Evolutionary conservation across 2,888 invertebrate species (phyloP).

Genomic region (Melanchra persicariae): DNA sequence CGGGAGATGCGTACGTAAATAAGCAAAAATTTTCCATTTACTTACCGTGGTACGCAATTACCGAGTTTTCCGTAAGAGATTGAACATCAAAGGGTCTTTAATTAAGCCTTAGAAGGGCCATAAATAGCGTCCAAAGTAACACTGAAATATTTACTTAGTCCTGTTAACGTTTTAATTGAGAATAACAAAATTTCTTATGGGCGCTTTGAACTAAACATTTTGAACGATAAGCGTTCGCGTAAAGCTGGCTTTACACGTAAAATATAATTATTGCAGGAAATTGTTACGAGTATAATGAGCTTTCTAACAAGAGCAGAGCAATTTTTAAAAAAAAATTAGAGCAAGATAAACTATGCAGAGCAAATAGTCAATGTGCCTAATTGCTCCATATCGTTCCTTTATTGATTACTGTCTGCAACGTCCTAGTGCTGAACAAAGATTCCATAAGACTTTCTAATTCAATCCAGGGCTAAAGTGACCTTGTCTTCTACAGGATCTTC

Average conservation of each 20-base stretch:
- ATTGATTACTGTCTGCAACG: no score
- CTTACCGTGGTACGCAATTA: conserved; percentile 82
- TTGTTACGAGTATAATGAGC: background rate
- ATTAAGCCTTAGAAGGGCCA: conserved; percentile 87
- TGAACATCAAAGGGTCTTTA: conserved; percentile 89
- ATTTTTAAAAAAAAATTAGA: no score
- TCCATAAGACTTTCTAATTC: no score
- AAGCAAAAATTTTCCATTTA: conserved; percentile 70
- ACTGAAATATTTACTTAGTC: conserved; percentile 87
- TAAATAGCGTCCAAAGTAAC: conserved; percentile 86
- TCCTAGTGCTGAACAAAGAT: no score
- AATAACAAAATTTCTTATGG: conserved; percentile 82
- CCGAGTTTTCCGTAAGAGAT: conserved; percentile 86
- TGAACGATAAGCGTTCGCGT: conserved; percentile 68
- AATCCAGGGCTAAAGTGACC: no score
- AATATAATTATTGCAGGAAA: conserved; percentile 1
- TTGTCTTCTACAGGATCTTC: no score
- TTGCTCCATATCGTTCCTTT: no score
- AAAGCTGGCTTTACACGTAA: background rate
- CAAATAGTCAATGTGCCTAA: no score
- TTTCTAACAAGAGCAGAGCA: no score
- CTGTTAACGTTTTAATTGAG: conserved; percentile 86
- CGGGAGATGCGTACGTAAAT: conserved; percentile 54
- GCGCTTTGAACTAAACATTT: conserved; percentile 77
- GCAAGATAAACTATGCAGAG: no score